Evolutionary conservation across 2,797 vertebrate genomes (phyloP), one percentile per base, ranked within the genome.

Genomic region (Mionectes olivaceus): DNA sequence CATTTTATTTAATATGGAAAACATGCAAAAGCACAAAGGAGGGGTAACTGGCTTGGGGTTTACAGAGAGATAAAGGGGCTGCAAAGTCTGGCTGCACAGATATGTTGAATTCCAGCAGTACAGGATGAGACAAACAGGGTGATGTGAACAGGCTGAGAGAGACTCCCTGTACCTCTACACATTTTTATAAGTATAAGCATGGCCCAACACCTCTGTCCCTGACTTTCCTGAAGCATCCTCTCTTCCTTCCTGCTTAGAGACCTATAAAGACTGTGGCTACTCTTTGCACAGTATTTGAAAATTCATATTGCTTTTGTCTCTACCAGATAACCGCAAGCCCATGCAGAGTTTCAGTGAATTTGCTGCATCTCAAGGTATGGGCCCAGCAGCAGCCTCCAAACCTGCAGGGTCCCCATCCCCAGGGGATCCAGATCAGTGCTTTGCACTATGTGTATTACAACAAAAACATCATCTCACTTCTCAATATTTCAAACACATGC

Each of bases 1-100:
- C 87, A 65, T 93, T 93, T 94, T 94, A 88, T 96, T 96, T 96
- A 94, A 97, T 95, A 96, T 15, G 53, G 96, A 97, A 98, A 98
- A 96, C 94, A 96, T 83, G 90, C 74, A 80, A 95, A 94, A 91
- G 69, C 52, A 87, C 80, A 79, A 76, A 94, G 85, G 68, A 90
- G 87, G 87, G 70, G 83, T 76, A 90, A 89, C 96, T 90, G 94
- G 89, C 92, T 63, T 94, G 86, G 84, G 91, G 70, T 85, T 96
- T 68, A 85, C 53, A 89, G 81, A 85, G 68, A 96, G 93, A 97
- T 97, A 97, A 97, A 96, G 81, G 73, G 96, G 61, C 44, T 96
- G 92, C 83, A 87, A 92, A 60, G 56, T n/a, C 88, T 95, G 86
- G 76, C 83, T 87, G 83, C 87, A 77, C 80, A 89, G 91, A 95